phyloP scores from a whole-genome alignment of 2,888 invertebrate genomes.

The Mythimna lalbum region DNA sequence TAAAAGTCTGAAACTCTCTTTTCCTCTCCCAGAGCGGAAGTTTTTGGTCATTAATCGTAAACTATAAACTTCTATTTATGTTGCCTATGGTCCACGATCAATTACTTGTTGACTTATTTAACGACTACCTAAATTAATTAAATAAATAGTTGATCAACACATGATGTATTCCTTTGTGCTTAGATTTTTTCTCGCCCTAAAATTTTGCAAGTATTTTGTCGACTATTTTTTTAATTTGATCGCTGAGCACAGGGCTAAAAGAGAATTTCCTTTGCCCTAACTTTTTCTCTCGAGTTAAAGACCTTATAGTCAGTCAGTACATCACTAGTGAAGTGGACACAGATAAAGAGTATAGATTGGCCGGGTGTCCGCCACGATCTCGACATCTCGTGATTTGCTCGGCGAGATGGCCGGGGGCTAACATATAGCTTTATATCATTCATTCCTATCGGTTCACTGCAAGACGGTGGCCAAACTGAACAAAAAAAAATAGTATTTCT shows the following conservation, averaged over 20 bases:
- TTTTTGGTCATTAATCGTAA: too few relatives aligned
- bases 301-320: background rate
- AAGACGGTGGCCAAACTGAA: slow-evolving; percentile 19
- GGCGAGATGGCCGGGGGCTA: slow-evolving; percentile 54
- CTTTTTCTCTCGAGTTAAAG: background rate
- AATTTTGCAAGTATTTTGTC: too few relatives aligned
- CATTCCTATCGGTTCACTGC: slow-evolving; percentile 34
- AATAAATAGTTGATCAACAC: too few relatives aligned
- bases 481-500: slow-evolving; percentile 3
- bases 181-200: background rate
- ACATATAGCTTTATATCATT: slow-evolving; percentile 48
- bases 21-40: too few relatives aligned
- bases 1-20: too few relatives aligned
- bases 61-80: too few relatives aligned
- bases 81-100: too few relatives aligned
- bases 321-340: slow-evolving; percentile 45
- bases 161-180: background rate
- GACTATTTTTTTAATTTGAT: too few relatives aligned
- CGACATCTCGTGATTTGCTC: slow-evolving; percentile 62
- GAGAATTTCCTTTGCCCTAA: background rate
- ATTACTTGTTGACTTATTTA: too few relatives aligned
- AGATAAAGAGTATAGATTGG: slow-evolving; percentile 75
- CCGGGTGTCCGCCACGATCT: slow-evolving; percentile 69
- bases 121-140: too few relatives aligned
- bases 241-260: background rate